Evolutionary conservation across 1,140 invertebrate genomes (phyloP).

Genomic region (Calliphora vicina): DNA sequence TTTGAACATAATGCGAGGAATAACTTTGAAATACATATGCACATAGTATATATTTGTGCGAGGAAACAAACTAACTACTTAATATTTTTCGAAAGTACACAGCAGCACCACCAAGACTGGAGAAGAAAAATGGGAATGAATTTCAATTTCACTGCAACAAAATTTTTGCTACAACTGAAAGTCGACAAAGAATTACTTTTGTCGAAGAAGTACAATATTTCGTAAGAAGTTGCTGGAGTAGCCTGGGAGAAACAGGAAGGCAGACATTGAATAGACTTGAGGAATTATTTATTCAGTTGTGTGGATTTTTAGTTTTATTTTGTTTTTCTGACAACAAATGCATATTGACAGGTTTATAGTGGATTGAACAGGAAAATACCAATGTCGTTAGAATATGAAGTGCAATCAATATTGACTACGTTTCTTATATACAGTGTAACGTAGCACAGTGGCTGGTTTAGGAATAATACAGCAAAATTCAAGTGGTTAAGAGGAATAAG

Average conservation of each 20-base stretch:
- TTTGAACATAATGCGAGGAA: background rate
- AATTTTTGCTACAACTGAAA: background rate
- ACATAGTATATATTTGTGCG: too few species aligned
- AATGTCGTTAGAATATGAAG: background rate
- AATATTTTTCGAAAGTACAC: background rate
- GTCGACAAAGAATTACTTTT: background rate
- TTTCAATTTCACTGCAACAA: background rate
- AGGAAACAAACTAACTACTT: background rate
- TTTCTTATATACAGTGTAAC: too few species aligned
- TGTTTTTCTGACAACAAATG: background rate
- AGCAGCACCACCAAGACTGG: too few species aligned
- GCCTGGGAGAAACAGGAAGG: background rate
- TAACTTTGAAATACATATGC: background rate
- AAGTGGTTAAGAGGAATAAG: too few species aligned
- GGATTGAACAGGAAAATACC: background rate
- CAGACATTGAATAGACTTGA: background rate
- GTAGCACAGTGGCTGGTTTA: too few species aligned
- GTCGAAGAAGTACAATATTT: background rate
- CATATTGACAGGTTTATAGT: slow-evolving; percentile 8
- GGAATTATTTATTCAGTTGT: slow-evolving; percentile 1
- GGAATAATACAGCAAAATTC: too few species aligned
- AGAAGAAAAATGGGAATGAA: background rate
- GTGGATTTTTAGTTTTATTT: background rate
- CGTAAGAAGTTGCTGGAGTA: background rate
- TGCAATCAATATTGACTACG: background rate